These are phyloP conservation scores for Daubentonia madagascariensis DNA, from an alignment of 2,113 vertebrate species.

Conservation along the genomic window DNA sequence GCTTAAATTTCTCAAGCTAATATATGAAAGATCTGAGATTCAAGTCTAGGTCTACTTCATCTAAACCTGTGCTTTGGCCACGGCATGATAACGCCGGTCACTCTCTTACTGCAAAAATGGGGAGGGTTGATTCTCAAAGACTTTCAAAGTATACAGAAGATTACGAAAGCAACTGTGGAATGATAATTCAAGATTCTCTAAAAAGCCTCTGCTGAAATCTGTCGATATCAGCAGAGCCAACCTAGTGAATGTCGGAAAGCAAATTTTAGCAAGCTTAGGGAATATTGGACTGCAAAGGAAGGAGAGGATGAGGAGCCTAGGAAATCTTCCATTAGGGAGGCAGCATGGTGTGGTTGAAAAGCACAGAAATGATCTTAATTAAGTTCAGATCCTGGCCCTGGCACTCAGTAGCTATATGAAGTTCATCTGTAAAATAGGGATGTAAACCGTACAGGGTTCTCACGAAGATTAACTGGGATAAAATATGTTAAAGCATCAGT, in stretches of 20 bases:
- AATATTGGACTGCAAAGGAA: neutral
- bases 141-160: neutral
- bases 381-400: neutral
- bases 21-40: neutral
- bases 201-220: neutral
- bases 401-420: neutral
- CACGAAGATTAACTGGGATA: neutral
- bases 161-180: neutral
- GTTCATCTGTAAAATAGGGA: neutral
- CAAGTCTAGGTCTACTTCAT: neutral
- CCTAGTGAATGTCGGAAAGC: neutral
- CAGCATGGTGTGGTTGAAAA: neutral
- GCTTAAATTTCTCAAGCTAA: neutral
- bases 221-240: neutral
- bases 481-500: neutral
- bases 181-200: neutral
- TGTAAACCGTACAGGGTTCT: neutral
- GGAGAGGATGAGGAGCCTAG: neutral
- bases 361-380: neutral
- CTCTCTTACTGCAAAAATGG: neutral
- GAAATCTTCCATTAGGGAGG: neutral
- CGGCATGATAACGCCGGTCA: neutral
- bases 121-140: neutral
- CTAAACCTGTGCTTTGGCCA: neutral
- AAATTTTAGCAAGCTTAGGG: neutral